phyloP scores from a whole-genome alignment of 2,797 vertebrate genomes.

The Phrynocephalus forsythii region DNA sequence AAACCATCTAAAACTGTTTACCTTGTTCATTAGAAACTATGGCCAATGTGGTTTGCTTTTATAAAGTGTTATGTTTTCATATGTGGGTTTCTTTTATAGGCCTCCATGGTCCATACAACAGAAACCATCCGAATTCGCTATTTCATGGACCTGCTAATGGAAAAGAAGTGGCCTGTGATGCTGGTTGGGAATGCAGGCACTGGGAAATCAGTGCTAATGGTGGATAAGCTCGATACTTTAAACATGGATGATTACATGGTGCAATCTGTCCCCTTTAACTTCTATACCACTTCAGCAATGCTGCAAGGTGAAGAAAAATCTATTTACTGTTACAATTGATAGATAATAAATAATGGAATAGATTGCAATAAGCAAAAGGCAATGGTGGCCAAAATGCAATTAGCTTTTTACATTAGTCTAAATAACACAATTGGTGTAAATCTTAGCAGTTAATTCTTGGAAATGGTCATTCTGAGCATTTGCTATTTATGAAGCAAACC shows the following conservation, averaged over 20 bases:
- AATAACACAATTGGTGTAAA: no score
- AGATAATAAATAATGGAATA: background rate
- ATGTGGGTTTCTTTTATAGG: slow-evolving; percentile 61
- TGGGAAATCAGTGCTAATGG: slow-evolving; percentile 80
- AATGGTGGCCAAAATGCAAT: background rate
- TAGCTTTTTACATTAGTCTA: no score
- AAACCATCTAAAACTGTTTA: no score
- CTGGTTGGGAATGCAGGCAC: slow-evolving; percentile 80
- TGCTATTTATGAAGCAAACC: no score
- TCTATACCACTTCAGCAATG: slow-evolving; percentile 84
- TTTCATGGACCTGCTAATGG: slow-evolving; percentile 81
- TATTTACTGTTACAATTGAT: background rate
- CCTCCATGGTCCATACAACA: slow-evolving; percentile 78
- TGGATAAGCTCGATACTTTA: slow-evolving; percentile 76
- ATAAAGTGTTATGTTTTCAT: background rate
- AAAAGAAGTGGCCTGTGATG: slow-evolving; percentile 76
- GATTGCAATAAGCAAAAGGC: background rate
- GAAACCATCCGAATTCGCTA: slow-evolving; percentile 79
- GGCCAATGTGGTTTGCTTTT: background rate
- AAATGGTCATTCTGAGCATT: no score
- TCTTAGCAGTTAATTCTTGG: no score
- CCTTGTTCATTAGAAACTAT: background rate
- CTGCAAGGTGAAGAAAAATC: slow-evolving; percentile 77
- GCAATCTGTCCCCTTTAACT: slow-evolving; percentile 82
- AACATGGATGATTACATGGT: slow-evolving; percentile 70